Base-by-base conservation (phyloP, 2,113 vertebrate genomes). In the Limnothrissa miodon region DNA sequence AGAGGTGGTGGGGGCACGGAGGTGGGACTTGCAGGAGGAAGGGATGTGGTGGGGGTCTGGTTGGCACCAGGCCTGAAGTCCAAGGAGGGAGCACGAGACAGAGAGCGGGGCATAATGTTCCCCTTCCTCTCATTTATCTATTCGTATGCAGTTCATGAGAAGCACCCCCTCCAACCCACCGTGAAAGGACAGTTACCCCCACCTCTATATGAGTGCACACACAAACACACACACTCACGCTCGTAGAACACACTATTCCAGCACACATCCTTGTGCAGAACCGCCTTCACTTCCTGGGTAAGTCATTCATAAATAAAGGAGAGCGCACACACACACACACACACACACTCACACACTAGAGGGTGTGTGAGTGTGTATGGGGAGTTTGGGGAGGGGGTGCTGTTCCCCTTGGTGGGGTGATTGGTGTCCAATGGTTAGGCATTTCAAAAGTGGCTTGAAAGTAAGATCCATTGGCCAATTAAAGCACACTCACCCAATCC, bases 251-350 rank as follows among this genome's bases (percentile, higher is more conserved):
- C 66, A 36, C 29, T 56, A 56, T 74, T 74, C 66, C 66, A 74
- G 66, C 66, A 33, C 66, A 74, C 29, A 33, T 74, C 66, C 29
- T 74, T 90, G 62, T 45, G 46, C 79, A 78, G 42, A 78, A 88
- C 88, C 88, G 82, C 85, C 90, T 91, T 92, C 91, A 85, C 86
- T 84, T 91, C 89, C 90, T 90, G 89, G 79, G 56, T 91, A 74
- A 92, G 90, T 85, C 86, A 74, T 74, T 93, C 89, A 90, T 74
- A 74, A 74, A 74, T 90, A 90, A 91, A 90, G 92, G 92, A 90
- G 89, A 39, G 25, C 44, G 10, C 46, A 53, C 81, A 80, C 78
- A 45, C 78, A 80, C 81, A 25, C 48, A 15, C 45, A 7, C 42
- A 78, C 81, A 82, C 78, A 59, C 80, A 82, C 83, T 80, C 83